phyloP scores from a whole-genome alignment of 2,888 invertebrate species.

The Eupithecia centaureata region DNA sequence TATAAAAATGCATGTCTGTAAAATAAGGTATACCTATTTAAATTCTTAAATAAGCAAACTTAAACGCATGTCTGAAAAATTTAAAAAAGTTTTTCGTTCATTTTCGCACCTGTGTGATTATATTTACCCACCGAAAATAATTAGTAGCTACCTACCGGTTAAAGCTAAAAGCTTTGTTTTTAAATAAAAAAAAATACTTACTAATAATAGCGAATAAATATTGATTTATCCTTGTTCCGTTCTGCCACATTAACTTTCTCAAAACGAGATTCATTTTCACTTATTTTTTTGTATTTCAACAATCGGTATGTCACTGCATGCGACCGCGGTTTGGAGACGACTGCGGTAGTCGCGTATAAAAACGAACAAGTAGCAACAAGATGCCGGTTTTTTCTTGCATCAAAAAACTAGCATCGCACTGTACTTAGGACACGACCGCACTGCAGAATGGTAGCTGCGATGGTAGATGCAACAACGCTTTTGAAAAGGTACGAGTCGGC shows the following conservation, averaged over 20 bases:
- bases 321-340: conserved; percentile 55
- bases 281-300: conserved; percentile 23
- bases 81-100: too few relatives aligned
- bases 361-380: conserved; percentile 8
- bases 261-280: conserved; percentile 69
- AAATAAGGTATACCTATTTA: too few relatives aligned
- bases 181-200: conserved; percentile 62
- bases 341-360: conserved; percentile 43
- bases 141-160: background rate
- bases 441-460: conserved; percentile 2
- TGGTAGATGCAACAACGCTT: too few relatives aligned
- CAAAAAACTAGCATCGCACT: conserved; percentile 6
- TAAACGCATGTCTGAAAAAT: too few relatives aligned
- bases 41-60: too few relatives aligned
- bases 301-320: conserved; percentile 43
- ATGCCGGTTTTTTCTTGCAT: conserved; percentile 27
- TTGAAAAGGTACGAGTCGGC: too few relatives aligned
- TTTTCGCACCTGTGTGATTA: too few relatives aligned
- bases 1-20: too few relatives aligned
- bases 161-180: background rate
- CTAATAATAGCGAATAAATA: conserved; percentile 75
- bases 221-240: conserved; percentile 74
- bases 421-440: background rate
- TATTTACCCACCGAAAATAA: background rate
- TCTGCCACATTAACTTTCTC: conserved; percentile 71